Evolutionary conservation across 2,113 vertebrate genomes (phyloP), one percentile per base, ranked within the genome.

Genomic region (Seriola rivoliana): DNA sequence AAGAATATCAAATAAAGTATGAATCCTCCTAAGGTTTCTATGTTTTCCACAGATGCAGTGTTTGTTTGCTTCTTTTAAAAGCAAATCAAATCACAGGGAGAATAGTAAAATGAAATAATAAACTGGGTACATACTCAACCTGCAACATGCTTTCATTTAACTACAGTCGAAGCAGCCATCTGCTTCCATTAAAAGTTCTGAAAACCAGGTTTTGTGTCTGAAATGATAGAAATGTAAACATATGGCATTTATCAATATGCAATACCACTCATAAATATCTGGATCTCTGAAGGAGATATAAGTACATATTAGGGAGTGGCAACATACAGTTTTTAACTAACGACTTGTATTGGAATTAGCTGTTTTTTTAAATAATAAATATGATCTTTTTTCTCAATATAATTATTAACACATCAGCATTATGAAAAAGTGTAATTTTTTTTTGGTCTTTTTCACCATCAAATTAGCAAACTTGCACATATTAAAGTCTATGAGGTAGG

Each of bases 21-120:
- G 68, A 71, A 74, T 71, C 1, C 42, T 68, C 36, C 29, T 52
- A 80, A 84, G 73, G 72, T 70, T 71, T 75, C 42, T 23, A 2
- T 42, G 50, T 73, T 80, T 81, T 55, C 17, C 16, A 36, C 13
- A 67, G 44, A 52, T 29, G 50, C 16, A 59, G 17, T 78, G 38
- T 76, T 81, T 82, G 64, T 23, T 55, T 59, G 10, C 14, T 60
- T 44, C 38, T 63, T 72, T 75, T 23, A 36, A 60, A 23, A 60
- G 40, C 25, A 62, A 82, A 75, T 78, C 2, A 70, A 78, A 74
- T 84, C 14, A 50, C 40, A 78, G 60, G 6, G 0, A 80, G 23
- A 77, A 40, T 44, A 40, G 17, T 4, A 54, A 14, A 50, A 62
- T 50, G 0, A 71, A 73, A 78, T 50, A 46, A 68, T 13, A 25